Percentiles rank a stretch among this genome's conserved stretches.
Conservation (phyloP, 2,888 invertebrate species). For the Synanthedon formicaeformis region DNA sequence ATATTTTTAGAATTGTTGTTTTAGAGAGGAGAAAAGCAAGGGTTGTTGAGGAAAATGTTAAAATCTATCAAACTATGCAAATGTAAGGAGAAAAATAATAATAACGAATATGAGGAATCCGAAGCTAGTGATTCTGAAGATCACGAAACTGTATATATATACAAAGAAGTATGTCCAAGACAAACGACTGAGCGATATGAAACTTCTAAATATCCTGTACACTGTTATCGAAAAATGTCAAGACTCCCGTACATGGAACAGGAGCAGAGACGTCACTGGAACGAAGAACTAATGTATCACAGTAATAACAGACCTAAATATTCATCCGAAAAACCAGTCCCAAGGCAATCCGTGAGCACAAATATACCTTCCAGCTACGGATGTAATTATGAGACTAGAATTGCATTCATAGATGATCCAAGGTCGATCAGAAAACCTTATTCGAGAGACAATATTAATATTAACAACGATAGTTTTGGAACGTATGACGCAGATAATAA, state of each 20-base stretch:
- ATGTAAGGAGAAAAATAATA: conserved; percentile 16
- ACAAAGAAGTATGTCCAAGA: not conserved
- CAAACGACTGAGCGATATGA: conserved; percentile 11
- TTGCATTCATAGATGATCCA: not conserved
- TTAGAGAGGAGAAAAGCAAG: conserved; percentile 21
- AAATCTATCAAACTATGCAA: conserved; percentile 31
- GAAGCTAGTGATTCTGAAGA: conserved; percentile 34
- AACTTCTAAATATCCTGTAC: conserved; percentile 18
- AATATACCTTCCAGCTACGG: not conserved
- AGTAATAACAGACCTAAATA: conserved; percentile 8
- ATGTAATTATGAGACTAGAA: not conserved
- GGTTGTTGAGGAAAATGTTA: conserved; percentile 40
- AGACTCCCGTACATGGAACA: conserved; percentile 40
- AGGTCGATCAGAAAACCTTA: too few relatives aligned
- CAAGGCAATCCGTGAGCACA: not conserved
- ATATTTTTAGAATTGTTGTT: not conserved
- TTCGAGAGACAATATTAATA: not conserved
- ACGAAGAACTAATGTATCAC: conserved; percentile 32
- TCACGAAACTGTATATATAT: conserved; percentile 38
- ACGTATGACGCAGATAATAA: too few relatives aligned
- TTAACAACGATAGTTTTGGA: too few relatives aligned
- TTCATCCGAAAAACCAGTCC: conserved; percentile 16
- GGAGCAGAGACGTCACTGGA: conserved; percentile 39
- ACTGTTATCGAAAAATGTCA: conserved; percentile 12
- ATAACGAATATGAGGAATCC: conserved; percentile 12